Conservation (phyloP, 2,113 vertebrate genomes). For the Phrynocephalus versicolor region DNA sequence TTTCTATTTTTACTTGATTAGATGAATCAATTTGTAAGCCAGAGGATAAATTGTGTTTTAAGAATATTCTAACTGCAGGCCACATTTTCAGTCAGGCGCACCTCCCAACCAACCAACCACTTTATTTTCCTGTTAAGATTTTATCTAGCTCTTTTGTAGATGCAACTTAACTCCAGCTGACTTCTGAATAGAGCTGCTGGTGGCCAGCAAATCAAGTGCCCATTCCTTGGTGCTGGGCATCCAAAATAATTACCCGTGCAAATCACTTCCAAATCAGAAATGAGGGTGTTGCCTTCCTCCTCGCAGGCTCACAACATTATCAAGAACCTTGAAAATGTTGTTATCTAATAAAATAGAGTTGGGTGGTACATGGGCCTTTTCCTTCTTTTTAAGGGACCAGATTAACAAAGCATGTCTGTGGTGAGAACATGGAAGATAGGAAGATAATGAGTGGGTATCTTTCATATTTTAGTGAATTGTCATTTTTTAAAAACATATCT, state of each 20-base stretch:
- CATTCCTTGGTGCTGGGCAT: fast-evolving
- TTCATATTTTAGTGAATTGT: conserved; percentile 34
- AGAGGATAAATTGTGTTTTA: neutral
- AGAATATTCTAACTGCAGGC: neutral
- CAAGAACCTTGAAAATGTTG: conserved; percentile 37
- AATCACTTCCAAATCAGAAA: conserved; percentile 3
- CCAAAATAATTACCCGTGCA: neutral
- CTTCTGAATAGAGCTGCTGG: neutral
- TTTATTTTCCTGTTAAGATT: conserved; percentile 31
- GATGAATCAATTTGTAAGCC: neutral
- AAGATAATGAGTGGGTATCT: conserved; percentile 1
- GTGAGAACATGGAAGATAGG: fast-evolving
- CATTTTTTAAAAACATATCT: conserved; percentile 19
- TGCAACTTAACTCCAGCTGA: conserved; percentile 14
- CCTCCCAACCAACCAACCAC: neutral
- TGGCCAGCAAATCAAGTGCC: fast-evolving
- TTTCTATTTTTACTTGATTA: fast-evolving
- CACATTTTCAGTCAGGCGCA: conserved; percentile 4
- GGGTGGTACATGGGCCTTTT: neutral
- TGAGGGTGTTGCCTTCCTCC: conserved; percentile 22
- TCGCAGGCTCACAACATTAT: conserved; percentile 6
- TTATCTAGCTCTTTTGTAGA: conserved; percentile 10
- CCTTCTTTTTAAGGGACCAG: neutral
- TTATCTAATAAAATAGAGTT: conserved; percentile 30
- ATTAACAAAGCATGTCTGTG: neutral